Evolutionary conservation across 2,113 vertebrate species (phyloP).

Genomic region (Campylorhamphus procurvoides): DNA sequence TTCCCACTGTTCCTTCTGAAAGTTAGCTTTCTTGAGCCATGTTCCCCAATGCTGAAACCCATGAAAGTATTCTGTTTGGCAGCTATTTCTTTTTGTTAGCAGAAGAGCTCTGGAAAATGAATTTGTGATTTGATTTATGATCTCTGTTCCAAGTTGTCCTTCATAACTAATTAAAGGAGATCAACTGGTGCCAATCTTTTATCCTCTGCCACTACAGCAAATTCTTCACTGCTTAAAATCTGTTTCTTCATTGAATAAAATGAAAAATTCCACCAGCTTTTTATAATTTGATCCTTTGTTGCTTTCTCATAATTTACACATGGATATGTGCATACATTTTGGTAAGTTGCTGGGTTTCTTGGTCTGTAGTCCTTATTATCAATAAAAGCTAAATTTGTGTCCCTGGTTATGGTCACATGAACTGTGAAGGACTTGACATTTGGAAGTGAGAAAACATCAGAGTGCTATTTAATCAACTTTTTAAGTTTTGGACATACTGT

Average conservation of each 20-base stretch:
- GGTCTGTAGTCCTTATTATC: not conserved
- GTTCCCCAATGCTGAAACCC: not conserved
- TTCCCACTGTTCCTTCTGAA: not conserved
- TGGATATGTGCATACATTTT: not conserved
- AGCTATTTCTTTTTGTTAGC: not conserved
- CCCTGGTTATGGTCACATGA: not conserved
- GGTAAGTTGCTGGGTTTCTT: not conserved
- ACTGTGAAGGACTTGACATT: not conserved
- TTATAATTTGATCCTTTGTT: not conserved
- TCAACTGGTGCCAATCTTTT: not conserved
- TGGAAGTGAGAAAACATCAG: not conserved
- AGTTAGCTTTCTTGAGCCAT: not conserved
- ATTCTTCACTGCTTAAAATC: not conserved
- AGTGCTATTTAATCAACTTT: not conserved
- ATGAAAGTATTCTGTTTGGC: not conserved
- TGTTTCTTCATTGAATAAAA: not conserved
- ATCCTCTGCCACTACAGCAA: not conserved
- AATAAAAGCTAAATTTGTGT: not conserved
- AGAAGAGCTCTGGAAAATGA: not conserved
- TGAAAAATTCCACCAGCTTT: not conserved
- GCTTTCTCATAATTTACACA: not conserved
- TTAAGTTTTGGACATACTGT: not conserved
- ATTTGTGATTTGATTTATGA: not conserved
- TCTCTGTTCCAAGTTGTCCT: not conserved
- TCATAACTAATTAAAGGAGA: constrained; percentile 21